A percentile compares a stretch with the other conserved stretches of the same genome.
Conservation (phyloP, 92 coral and sea anemone species). For the Zoanthus sociatus region DNA sequence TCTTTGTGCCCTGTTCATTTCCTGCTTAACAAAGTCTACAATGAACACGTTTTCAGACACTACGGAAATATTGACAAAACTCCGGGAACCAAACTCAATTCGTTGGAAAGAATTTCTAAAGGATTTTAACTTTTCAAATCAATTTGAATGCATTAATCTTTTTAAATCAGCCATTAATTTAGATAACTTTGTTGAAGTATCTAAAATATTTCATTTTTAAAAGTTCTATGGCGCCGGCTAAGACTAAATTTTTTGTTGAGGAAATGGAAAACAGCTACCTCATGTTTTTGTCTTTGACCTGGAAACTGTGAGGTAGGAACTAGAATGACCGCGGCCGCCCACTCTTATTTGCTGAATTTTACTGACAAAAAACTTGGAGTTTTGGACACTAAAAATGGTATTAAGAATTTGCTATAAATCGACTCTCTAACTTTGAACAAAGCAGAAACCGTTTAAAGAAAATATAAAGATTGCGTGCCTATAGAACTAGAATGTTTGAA, state of each 20-base stretch:
- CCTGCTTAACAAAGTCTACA: neutral
- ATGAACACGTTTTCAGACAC: slow-evolving; percentile 34
- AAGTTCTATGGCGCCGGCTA: neutral
- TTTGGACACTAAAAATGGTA: neutral
- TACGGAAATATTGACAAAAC: slow-evolving; percentile 28
- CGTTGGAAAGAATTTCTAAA: neutral
- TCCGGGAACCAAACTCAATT: neutral
- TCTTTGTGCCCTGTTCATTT: slow-evolving; percentile 34
- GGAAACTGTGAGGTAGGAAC: neutral
- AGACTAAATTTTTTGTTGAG: no score
- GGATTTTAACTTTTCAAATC: neutral
- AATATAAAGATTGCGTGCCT: slow-evolving; percentile 31
- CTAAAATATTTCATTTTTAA: neutral
- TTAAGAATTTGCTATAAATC: neutral
- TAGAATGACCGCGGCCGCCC: neutral
- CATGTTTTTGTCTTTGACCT: neutral
- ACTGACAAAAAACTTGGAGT: neutral
- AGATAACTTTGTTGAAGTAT: neutral
- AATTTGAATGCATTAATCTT: neutral
- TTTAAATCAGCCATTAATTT: neutral
- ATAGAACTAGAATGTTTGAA: neutral
- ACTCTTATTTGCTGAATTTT: neutral
- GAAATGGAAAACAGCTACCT: neutral
- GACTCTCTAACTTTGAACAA: neutral
- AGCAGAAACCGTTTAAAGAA: neutral